Conservation (phyloP, 2,113 vertebrate species). For the Anguilla japonica region DNA sequence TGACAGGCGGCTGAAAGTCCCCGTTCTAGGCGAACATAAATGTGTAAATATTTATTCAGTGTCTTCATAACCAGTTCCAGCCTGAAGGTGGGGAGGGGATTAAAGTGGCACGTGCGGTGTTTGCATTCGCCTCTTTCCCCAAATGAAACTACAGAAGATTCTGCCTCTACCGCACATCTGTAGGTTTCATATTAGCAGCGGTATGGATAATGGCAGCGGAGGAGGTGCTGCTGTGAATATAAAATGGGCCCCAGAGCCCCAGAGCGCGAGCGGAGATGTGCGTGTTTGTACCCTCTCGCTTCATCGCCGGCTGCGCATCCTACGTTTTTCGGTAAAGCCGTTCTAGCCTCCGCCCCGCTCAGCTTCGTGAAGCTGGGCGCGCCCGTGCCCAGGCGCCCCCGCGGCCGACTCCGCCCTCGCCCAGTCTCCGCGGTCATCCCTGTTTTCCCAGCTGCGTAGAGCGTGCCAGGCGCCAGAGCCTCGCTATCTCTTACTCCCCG, state of each 20-base stretch:
- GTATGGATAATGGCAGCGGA: background rate
- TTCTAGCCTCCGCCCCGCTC: background rate
- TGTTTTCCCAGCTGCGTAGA: too few relatives aligned
- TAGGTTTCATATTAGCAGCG: background rate
- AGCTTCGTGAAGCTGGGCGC: too few relatives aligned
- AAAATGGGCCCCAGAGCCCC: too few relatives aligned
- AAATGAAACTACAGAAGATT: background rate
- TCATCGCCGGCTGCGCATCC: background rate
- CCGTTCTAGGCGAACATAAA: background rate
- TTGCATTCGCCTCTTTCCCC: background rate
- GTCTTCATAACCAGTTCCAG: background rate
- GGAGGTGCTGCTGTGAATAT: background rate
- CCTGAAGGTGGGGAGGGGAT: background rate
- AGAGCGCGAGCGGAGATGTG: background rate
- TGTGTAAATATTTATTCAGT: conserved; percentile 25
- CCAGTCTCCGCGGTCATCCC: too few relatives aligned
- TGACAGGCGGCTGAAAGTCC: conserved; percentile 5
- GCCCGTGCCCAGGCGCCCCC: background rate
- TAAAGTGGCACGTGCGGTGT: background rate
- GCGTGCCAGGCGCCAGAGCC: too few relatives aligned
- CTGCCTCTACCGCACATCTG: background rate
- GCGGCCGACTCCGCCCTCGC: too few relatives aligned
- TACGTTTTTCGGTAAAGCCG: background rate
- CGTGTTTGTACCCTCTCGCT: background rate
- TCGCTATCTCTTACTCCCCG: too few relatives aligned